Percentiles rank a stretch among this genome's conserved stretches.
Conservation (phyloP, 2,797 vertebrate species). For the Dendrocincla fuliginosa region DNA sequence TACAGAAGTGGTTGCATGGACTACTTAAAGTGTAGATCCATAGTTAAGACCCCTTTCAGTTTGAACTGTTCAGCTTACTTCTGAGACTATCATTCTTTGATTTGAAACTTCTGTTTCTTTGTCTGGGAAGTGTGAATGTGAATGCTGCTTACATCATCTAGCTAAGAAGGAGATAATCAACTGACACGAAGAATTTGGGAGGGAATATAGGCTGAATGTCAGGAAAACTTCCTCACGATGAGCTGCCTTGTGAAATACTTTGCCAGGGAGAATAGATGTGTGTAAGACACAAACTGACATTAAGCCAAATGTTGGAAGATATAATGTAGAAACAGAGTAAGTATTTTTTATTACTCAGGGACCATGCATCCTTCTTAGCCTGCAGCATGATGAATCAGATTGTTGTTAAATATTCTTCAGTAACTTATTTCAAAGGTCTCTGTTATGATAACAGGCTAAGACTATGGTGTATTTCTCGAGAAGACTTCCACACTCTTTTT, state of each 20-base stretch:
- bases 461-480: neutral
- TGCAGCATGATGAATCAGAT: neutral
- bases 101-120: neutral
- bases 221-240: neutral
- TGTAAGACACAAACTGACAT: neutral
- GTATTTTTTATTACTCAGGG: neutral
- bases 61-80: neutral
- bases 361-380: neutral
- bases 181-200: slow-evolving; percentile 20
- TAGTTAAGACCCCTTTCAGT: neutral
- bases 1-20: neutral
- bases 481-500: neutral
- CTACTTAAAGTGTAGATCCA: neutral
- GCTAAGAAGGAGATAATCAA: neutral
- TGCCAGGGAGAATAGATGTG: slow-evolving; percentile 12
- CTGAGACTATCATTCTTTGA: neutral
- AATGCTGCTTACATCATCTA: neutral
- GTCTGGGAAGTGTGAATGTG: neutral
- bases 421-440: neutral
- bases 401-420: neutral
- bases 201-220: slow-evolving; percentile 3
- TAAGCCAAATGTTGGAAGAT: neutral
- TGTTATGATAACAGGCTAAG: accelerated
- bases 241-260: neutral
- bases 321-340: neutral